Percentiles rank a stretch among this genome's conserved stretches.
phyloP scores from a whole-genome alignment of 2,888 invertebrate genomes.

The Prosapia bicincta region DNA sequence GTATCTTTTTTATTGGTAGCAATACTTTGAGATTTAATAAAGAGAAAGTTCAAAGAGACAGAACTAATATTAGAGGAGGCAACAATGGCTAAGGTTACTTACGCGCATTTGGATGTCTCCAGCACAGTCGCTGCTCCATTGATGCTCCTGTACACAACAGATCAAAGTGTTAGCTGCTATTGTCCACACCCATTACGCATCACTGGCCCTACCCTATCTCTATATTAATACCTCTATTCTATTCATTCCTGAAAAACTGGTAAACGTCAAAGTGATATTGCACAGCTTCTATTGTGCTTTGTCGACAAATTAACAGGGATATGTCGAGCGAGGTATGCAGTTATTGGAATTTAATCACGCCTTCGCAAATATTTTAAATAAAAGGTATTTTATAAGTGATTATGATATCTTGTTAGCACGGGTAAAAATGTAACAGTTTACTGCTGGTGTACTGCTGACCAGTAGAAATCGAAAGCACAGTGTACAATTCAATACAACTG shows the following conservation, averaged over 20 bases:
- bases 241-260: neutral
- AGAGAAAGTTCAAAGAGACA: neutral
- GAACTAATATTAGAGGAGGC: neutral
- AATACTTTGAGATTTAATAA: neutral
- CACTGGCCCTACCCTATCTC: neutral
- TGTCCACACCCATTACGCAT: neutral
- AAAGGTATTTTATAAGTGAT: no score
- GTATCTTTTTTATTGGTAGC: neutral
- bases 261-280: neutral
- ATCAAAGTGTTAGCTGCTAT: neutral
- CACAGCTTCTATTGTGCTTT: neutral
- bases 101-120: conserved; percentile 38
- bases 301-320: neutral
- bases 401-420: no score
- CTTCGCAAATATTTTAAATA: no score
- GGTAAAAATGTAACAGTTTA: no score
- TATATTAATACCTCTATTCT: conserved; percentile 6
- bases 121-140: conserved; percentile 40
- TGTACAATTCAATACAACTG: no score
- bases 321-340: neutral
- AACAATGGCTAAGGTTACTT: conserved; percentile 18
- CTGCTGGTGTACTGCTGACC: no score
- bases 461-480: no score
- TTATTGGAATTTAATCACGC: neutral
- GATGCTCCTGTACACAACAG: conserved; percentile 35